Evolutionary conservation across 2,888 invertebrate genomes (phyloP), one percentile per base, ranked within the genome.

Genomic region (Meteorus cinctellus): DNA sequence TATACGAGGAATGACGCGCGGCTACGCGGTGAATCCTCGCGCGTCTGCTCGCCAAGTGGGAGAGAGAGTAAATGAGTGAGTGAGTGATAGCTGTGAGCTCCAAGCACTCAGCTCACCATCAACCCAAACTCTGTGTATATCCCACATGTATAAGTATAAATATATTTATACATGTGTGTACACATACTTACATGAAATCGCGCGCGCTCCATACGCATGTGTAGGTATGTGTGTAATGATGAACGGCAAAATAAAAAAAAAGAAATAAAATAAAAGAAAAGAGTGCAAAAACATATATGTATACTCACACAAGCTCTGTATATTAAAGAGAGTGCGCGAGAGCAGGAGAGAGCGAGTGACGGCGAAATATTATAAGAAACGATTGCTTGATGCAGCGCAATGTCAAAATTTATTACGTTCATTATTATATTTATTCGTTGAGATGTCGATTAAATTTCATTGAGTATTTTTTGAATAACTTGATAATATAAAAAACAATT

Each of bases 1-100:
- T 45, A 45, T 31, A 45, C 48, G 71, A 60, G 36, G 62, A 71
- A 60, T 62, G 71, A 60, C 71, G 59, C 69, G 69, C 69, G 69
- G 68, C 31, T 69, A 55, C 51, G 55, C 51, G 51, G 67, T 69
- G 67, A 75, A 62, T 71, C 59, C 71, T 36, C 71, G 60, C 34
- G 62, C 34, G 62, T 36, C 60, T 62, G 41, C 36, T 62, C 71
- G 62, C 60, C 71, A 60, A 73, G 73, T 41, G 67, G 65, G n/a
- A 66, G 73, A 73, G 41, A 10, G 65, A 65, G 66, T 63, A 29
- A 66, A 34, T 34, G 14, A 65, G 72, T 62, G 65, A 48, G 41
- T 36, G 63, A 60, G 71, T 60, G 55, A 51, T 41, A 41, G 41
- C 31, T 36, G 31, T 51, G 31, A 55, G 55, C 19, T 24, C 19